Conservation (phyloP, 2,888 invertebrate species). For the Latrodectus hesperus region DNA sequence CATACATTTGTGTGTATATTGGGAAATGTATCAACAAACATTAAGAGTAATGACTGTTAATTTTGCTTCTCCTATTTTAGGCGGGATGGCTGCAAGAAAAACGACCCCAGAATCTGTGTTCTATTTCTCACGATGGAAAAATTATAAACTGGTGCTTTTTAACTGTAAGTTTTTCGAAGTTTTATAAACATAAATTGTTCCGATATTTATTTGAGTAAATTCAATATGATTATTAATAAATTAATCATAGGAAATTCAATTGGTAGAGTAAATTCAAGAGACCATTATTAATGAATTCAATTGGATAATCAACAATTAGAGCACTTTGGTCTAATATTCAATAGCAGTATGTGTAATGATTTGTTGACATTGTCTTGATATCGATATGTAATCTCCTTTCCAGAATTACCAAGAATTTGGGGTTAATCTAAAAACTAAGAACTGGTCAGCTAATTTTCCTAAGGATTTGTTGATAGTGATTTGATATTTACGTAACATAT, state of each 20-base stretch:
- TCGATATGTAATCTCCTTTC: background rate
- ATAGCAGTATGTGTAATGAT: too few species aligned
- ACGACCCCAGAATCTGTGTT: conserved; percentile 43
- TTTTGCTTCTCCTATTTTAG: conserved; percentile 9
- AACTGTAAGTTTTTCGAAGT: conserved; percentile 19
- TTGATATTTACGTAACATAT: too few species aligned
- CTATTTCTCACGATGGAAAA: conserved; percentile 48
- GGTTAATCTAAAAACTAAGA: background rate
- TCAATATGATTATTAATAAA: too few species aligned
- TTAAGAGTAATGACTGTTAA: background rate
- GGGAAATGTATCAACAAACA: background rate
- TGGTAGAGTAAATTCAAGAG: too few species aligned
- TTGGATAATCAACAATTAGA: too few species aligned
- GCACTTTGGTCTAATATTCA: too few species aligned
- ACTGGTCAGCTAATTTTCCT: too few species aligned
- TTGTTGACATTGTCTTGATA: too few species aligned
- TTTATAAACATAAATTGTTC: background rate
- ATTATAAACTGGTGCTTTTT: conserved; percentile 45
- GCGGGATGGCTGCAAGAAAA: conserved; percentile 30
- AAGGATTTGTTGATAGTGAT: too few species aligned
- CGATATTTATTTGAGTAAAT: too few species aligned
- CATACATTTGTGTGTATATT: background rate
- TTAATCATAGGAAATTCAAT: too few species aligned
- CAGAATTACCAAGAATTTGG: background rate
- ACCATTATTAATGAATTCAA: too few species aligned